Conservation (phyloP, 2,888 invertebrate species). For the Leucania comma region DNA sequence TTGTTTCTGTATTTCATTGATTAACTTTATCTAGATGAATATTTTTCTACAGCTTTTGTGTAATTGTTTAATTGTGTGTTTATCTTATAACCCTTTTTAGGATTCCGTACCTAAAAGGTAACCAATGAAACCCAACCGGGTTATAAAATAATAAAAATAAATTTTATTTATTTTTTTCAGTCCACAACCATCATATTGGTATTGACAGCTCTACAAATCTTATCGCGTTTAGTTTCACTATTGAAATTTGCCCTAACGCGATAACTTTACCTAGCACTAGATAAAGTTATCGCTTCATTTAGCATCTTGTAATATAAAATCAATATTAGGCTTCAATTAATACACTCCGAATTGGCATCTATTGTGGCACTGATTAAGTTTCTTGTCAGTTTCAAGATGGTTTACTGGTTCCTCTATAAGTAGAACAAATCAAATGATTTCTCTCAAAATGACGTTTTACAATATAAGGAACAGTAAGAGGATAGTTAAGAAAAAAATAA, state of each 20-base stretch:
- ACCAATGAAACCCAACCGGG: too few species aligned
- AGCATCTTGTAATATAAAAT: constrained; percentile 14
- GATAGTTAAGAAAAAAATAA: not conserved
- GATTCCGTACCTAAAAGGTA: too few species aligned
- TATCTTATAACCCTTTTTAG: not conserved
- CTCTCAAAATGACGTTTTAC: not conserved
- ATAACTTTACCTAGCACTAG: not conserved
- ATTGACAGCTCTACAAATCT: too few species aligned
- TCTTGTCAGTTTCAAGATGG: constrained; percentile 18
- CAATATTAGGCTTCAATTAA: constrained; percentile 34
- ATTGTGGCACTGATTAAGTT: constrained; percentile 48
- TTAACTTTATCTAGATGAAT: constrained; percentile 9
- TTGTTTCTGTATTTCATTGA: constrained; percentile 37
- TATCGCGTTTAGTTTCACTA: too few species aligned
- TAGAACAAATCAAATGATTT: not conserved
- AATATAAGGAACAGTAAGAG: not conserved
- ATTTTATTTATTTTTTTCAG: too few species aligned
- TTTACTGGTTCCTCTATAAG: not conserved
- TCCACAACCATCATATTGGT: too few species aligned
- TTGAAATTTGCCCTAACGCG: too few species aligned
- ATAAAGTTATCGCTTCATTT: constrained; percentile 5
- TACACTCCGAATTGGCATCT: constrained; percentile 38
- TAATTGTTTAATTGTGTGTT: constrained; percentile 23
- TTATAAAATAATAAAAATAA: too few species aligned
- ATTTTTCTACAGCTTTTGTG: not conserved